Evolutionary conservation across 2,888 invertebrate genomes (phyloP), one percentile per base, ranked within the genome.

Genomic region (Drosophila prolongata): DNA sequence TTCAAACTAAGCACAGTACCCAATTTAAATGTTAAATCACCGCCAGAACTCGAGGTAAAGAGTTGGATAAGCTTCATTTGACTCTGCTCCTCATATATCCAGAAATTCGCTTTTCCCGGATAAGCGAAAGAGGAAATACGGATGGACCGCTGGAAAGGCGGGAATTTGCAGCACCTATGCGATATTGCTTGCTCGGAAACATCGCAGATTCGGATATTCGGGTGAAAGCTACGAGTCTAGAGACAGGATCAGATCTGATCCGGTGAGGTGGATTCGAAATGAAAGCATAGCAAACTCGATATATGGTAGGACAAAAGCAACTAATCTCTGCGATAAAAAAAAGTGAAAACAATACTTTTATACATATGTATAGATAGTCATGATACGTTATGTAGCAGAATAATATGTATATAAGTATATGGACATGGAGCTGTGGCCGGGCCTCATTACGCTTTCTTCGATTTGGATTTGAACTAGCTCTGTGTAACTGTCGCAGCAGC

Each of bases 251-350:
- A 35, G 13, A 8, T 35, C 40, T 40, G 2, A 30, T 49, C 49
- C 35, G 11, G 49, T 49, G 30, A 50, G 60, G 30, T 65, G 60
- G 60, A 34, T 62, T 65, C 52, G 42, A 40, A 84, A 77, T 58
- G 14, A 74, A 81, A 85, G 70, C 61, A 66, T 66, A 70, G 69
- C 82, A 78, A 81, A 78, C 74, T 76, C 73, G 77, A 68, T 77
- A 83, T 61, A 65, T 57, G 52, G 50, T 52, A 56, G 62, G 64
- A 77, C 66, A 77, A 67, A 82, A 80, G 86, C 86, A 86, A 75
- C 82, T 83, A 82, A 66, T 69, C 80, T 78, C 79, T 76, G 74
- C 74, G 58, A 71, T 79, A 57, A 46, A 78, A 78, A 78, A 86
- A 70, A 53, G 68, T 79, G 76, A 65, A 75, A 77, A 80, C 43